Evolutionary conservation across 2,113 vertebrate genomes (phyloP).

Genomic region (Hyla sarda): DNA sequence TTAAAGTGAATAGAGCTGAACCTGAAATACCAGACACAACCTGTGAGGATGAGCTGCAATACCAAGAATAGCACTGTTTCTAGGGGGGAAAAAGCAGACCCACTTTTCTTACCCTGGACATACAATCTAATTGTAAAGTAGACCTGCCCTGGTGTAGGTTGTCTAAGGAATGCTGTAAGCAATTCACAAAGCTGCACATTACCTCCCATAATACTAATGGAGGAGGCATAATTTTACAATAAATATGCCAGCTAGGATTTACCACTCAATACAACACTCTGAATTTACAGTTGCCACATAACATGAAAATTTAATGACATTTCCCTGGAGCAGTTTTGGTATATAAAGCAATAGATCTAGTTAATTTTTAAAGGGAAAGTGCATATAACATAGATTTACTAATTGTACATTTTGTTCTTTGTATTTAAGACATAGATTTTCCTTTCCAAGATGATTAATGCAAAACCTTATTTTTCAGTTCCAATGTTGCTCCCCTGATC

Average conservation of each 20-base stretch:
- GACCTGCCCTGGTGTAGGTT: neutral
- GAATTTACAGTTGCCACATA: neutral
- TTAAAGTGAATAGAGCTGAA: too few species aligned
- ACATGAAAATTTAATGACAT: constrained; percentile 19
- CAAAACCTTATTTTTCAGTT: constrained; percentile 4
- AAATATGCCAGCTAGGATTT: neutral
- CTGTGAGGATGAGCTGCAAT: neutral
- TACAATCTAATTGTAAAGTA: neutral
- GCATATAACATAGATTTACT: constrained; percentile 4
- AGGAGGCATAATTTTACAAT: neutral
- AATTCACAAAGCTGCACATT: neutral
- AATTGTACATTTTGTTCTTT: constrained; percentile 9
- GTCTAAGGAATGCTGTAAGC: neutral
- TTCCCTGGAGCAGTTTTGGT: neutral
- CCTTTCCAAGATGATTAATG: constrained; percentile 6
- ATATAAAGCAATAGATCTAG: neutral
- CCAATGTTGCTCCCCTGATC: constrained; percentile 5
- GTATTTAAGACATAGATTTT: constrained; percentile 19
- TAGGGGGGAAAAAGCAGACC: neutral
- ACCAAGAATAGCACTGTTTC: neutral
- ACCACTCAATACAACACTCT: neutral
- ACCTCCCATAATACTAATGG: neutral
- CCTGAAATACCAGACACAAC: too few species aligned
- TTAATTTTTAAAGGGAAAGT: constrained; percentile 7
- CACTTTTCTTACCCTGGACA: neutral